Conservation (phyloP, 2,888 invertebrate genomes). For the Rosalia funebris region DNA sequence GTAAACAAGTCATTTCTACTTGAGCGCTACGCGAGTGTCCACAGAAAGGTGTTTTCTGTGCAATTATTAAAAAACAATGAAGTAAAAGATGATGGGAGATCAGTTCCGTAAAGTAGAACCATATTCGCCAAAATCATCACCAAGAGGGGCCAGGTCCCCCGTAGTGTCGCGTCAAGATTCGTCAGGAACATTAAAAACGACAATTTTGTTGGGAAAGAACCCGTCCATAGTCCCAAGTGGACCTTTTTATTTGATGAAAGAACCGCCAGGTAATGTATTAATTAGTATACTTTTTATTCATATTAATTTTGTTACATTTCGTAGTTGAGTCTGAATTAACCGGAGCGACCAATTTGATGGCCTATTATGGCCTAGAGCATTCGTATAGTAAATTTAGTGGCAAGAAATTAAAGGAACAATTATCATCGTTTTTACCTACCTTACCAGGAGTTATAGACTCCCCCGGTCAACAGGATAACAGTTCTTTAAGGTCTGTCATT, state of each 20-base stretch:
- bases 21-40: constrained; percentile 1
- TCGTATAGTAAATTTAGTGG: constrained; percentile 98
- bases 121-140: constrained; percentile 95
- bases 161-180: constrained; percentile 96
- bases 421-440: constrained; percentile 94
- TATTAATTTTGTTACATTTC: background rate
- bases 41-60: constrained; percentile 27
- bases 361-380: constrained; percentile 95
- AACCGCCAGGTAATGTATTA: constrained; percentile 79
- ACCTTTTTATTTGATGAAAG: constrained; percentile 98
- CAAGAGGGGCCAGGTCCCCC: constrained; percentile 92
- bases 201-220: constrained; percentile 96
- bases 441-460: constrained; percentile 95
- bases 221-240: constrained; percentile 97
- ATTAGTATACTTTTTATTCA: background rate
- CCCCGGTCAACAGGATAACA: constrained; percentile 86
- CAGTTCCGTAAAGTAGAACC: constrained; percentile 93
- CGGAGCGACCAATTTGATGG: constrained; percentile 97
- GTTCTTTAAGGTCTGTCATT: constrained; percentile 91
- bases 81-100: constrained; percentile 89
- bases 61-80: constrained; percentile 57
- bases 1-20: constrained; percentile 19
- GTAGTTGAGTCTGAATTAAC: constrained; percentile 91
- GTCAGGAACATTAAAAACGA: constrained; percentile 96
- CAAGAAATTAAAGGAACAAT: constrained; percentile 92